phyloP scores from a whole-genome alignment of 2,797 vertebrate genomes.

The Choloepus didactylus region DNA sequence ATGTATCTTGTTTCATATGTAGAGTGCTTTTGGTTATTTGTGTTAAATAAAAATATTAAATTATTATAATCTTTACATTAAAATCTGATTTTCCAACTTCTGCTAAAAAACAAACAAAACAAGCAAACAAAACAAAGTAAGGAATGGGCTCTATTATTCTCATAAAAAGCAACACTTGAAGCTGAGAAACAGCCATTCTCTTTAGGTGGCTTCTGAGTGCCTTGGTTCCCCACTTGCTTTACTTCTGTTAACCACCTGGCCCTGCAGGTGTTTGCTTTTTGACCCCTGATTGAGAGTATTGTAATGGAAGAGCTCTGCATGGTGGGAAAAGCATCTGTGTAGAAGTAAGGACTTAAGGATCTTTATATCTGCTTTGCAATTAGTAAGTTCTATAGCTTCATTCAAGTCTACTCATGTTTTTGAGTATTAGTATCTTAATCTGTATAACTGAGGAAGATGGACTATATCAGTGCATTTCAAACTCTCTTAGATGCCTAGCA shows the following conservation, averaged over 20 bases:
- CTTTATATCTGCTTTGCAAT: neutral
- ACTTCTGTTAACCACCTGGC: neutral
- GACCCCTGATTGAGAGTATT: neutral
- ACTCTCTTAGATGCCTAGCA: neutral
- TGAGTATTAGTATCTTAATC: neutral
- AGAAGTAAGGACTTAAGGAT: neutral
- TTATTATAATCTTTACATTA: neutral
- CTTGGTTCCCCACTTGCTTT: neutral
- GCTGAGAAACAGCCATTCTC: neutral
- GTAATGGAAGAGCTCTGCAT: too few species aligned
- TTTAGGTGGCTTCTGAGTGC: rapidly evolving
- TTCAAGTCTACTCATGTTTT: neutral
- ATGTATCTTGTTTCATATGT: neutral
- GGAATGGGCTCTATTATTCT: neutral
- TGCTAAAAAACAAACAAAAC: neutral
- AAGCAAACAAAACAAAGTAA: neutral
- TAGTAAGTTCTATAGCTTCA: neutral
- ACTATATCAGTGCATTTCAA: neutral
- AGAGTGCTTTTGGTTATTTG: neutral
- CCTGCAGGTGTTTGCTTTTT: neutral
- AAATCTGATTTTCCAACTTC: slow-evolving; percentile 1
- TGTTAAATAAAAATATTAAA: neutral
- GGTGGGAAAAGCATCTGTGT: neutral
- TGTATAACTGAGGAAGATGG: neutral
- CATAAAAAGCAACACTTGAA: neutral